Evolutionary conservation across 2,888 invertebrate species (phyloP), one percentile per base, ranked within the genome.

Genomic region (Rhorus exstirpatorius): DNA sequence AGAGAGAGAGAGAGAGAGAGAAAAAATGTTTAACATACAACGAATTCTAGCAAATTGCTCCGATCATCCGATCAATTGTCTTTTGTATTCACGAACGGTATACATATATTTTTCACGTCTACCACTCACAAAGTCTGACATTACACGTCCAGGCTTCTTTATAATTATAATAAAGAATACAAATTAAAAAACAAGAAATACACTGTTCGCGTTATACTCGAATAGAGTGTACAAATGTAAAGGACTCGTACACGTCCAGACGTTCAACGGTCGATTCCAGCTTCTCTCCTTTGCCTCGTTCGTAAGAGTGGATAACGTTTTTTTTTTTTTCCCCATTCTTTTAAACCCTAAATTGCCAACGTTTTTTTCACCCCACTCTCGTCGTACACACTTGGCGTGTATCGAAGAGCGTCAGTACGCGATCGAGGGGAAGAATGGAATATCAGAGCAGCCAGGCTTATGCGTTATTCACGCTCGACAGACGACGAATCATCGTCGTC

Each of bases 221-320:
- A 26, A 51, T 26, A n/a, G 41, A 41, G 67, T 26, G 12, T 70
- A 24, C 46, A 21, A 26, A n/a, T 55, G 46, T n/a, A 71, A 46
- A 78, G 78, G 78, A 81, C 68, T 72, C 72, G 41, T 24, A 21
- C n/a, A 58, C 35, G 31, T 65, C 26, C n/a, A n/a, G n/a, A n/a
- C 65, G 53, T 77, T 49, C 70, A 58, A 74, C 78, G 74, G 74
- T 82, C 70, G 65, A 74, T 74, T 70, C 55, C 63, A 58, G 53
- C 8, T 17, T 81, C 35, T 41, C 46, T 17, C 61, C 41, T 41
- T 3, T 44, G 44, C 24, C 14, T n/a, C 53, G 38, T 35, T 8
- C 46, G 44, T 53, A 38, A 21, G 49, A 68, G 31, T 31, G 24
- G 21, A 41, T 1, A 31, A 31, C 19, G 31, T 46, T 44, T 58